Base-by-base conservation (phyloP, 2,797 vertebrate species). In the Lithobates pipiens region DNA sequence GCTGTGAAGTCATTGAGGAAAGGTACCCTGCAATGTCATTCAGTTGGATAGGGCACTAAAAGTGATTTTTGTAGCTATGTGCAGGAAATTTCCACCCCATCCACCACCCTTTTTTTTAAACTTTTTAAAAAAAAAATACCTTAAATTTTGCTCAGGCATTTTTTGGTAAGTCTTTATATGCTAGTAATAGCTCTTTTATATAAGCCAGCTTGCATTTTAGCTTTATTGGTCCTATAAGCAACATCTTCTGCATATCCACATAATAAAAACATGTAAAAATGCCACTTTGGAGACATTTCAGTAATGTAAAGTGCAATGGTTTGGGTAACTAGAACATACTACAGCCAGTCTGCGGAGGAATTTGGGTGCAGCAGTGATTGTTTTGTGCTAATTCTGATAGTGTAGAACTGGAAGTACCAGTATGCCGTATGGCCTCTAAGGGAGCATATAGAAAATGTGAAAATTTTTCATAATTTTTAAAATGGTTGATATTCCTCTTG, bases 181-280 rank as follows among this genome's bases (percentile, higher is more conserved):
- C 9, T 11, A 11, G 10, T 25, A 67, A 67, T 10, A 67, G 25
- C 25, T 67, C 11, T 67, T 67, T 67, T 25, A 67, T 67, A 29
- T 67, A 27, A 67, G 65, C 9, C 25, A 29, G 25, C 65, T 67
- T 67, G 65, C 65, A 67, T 29, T 67, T 67, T 67, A 67, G 65
- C 25, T 67, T 27, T 67, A 67, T 67, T 67, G 65, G 65, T 67
- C 65, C 25, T 67, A 67, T 67, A 67, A 11, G 65, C 65, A 29
- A 25, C n/a, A 67, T 67, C n/a, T 67, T 67, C n/a, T 67, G 11
- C 10, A 11, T 67, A 25, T 67, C 65, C 27, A 29, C 5, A 27
- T 67, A 67, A 27, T 67, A 67, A 27, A 27, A 10, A 4, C n/a
- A 67, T 67, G 27, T 25, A 67, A 67, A 10, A 29, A 27, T 27